Percentiles rank a stretch among this genome's conserved stretches.
phyloP scores from a whole-genome alignment of 2,888 invertebrate genomes.

The Stomorhina lunata region DNA sequence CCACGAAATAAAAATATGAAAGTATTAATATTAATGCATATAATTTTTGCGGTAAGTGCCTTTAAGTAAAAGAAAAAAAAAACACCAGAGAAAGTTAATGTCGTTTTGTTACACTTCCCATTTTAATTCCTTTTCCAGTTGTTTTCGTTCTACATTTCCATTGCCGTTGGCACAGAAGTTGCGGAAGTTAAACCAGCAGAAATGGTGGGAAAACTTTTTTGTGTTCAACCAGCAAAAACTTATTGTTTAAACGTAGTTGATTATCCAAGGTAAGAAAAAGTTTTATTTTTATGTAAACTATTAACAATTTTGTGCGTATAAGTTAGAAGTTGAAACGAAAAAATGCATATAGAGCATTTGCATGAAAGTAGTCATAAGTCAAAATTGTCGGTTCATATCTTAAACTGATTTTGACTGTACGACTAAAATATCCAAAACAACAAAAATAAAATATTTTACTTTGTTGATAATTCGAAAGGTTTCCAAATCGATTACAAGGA shows the following conservation, averaged over 20 bases:
- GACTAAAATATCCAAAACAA: no score
- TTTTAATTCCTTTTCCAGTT: constrained; percentile 4
- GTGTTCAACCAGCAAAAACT: constrained; percentile 41
- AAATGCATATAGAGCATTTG: no score
- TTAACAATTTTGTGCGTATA: background rate
- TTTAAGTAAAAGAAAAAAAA: background rate
- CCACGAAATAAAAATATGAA: background rate
- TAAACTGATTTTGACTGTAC: no score
- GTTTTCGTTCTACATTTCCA: background rate
- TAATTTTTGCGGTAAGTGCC: constrained; percentile 30
- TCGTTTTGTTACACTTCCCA: background rate
- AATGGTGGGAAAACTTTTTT: constrained; percentile 44
- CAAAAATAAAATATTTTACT: no score
- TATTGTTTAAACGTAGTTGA: constrained; percentile 45
- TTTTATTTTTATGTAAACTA: constrained; percentile 28
- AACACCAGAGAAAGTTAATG: background rate
- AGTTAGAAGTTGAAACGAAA: background rate
- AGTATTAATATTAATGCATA: constrained; percentile 3
- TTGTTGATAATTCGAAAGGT: no score
- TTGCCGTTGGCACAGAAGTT: background rate
- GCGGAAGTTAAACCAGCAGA: background rate
- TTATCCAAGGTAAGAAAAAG: constrained; percentile 57
- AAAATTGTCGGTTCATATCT: no score
- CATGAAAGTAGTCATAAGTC: no score
- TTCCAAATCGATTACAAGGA: no score